Percentiles rank a stretch among this genome's conserved stretches.
Evolutionary conservation across 2,113 vertebrate genomes (phyloP).

Genomic region (Zosterops pallidus): DNA sequence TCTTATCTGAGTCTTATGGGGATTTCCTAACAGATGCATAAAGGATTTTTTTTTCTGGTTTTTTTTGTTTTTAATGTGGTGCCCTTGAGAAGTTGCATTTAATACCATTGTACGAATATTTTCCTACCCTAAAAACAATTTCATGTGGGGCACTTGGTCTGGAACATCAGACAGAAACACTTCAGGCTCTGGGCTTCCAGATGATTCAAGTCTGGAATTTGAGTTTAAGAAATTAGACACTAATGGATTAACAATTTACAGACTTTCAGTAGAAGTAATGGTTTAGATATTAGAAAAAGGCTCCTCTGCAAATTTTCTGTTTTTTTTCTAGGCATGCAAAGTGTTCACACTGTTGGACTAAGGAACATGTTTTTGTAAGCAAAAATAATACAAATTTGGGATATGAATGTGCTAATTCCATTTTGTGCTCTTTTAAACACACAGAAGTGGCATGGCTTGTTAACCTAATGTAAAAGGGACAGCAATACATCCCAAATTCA

Average conservation of each 20-base stretch:
- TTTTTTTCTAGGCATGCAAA: not conserved
- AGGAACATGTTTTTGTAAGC: not conserved
- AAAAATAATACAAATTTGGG: not conserved
- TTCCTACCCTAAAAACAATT: slow-evolving; percentile 19
- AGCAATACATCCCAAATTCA: not conserved
- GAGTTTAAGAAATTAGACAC: not conserved
- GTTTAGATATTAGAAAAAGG: not conserved
- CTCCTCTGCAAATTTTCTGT: not conserved
- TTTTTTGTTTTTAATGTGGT: not conserved
- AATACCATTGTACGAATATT: slow-evolving; percentile 21
- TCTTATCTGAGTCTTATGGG: not conserved
- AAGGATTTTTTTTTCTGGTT: not conserved
- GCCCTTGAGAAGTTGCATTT: slow-evolving; percentile 1
- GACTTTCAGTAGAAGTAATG: not conserved
- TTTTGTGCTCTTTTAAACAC: not conserved
- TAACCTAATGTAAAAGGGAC: not conserved
- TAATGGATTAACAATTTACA: slow-evolving; percentile 15
- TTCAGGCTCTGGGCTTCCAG: not conserved
- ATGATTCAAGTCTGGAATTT: not conserved
- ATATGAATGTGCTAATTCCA: not conserved
- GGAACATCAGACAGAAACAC: slow-evolving; percentile 12
- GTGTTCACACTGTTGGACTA: not conserved
- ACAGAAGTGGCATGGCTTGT: not conserved
- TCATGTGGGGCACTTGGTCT: slow-evolving; percentile 6
- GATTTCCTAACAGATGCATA: slow-evolving; percentile 41